These are phyloP conservation scores for Dexiosoma caninum DNA, from an alignment of 2,888 invertebrate species.

Conservation along the genomic window DNA sequence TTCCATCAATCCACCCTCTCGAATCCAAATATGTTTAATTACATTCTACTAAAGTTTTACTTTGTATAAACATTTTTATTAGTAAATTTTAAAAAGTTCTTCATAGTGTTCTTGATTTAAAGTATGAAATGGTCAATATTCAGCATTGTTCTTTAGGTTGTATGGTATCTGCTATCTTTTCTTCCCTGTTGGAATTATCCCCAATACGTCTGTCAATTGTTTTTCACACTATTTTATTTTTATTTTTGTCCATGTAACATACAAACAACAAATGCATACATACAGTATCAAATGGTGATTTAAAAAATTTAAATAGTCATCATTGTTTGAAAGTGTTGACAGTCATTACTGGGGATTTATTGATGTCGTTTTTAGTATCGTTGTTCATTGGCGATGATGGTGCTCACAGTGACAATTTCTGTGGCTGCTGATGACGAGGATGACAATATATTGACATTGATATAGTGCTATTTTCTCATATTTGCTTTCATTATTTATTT, in stretches of 20 bases:
- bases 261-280: too few species aligned
- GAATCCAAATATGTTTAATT: neutral
- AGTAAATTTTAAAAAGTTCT: slow-evolving; percentile 27
- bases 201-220: neutral
- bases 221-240: neutral
- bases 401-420: slow-evolving; percentile 1
- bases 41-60: neutral
- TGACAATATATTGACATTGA: slow-evolving; percentile 50
- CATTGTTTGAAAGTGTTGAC: slow-evolving; percentile 58
- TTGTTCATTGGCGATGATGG: slow-evolving; percentile 7
- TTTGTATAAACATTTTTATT: slow-evolving; percentile 32
- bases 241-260: neutral
- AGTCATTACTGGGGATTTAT: slow-evolving; percentile 58
- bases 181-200: slow-evolving; percentile 1
- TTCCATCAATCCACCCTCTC: neutral
- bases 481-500: slow-evolving; percentile 1
- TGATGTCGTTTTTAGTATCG: slow-evolving; percentile 15
- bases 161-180: neutral
- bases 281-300: slow-evolving; percentile 28
- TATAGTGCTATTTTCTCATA: slow-evolving; percentile 3
- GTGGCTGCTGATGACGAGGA: slow-evolving; percentile 13
- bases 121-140: slow-evolving; percentile 21
- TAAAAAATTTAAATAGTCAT: slow-evolving; percentile 61
- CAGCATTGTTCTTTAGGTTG: neutral
- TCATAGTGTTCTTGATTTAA: slow-evolving; percentile 17